phyloP scores from a whole-genome alignment of 2,888 invertebrate species.

The Chrysomela aeneicollis region DNA sequence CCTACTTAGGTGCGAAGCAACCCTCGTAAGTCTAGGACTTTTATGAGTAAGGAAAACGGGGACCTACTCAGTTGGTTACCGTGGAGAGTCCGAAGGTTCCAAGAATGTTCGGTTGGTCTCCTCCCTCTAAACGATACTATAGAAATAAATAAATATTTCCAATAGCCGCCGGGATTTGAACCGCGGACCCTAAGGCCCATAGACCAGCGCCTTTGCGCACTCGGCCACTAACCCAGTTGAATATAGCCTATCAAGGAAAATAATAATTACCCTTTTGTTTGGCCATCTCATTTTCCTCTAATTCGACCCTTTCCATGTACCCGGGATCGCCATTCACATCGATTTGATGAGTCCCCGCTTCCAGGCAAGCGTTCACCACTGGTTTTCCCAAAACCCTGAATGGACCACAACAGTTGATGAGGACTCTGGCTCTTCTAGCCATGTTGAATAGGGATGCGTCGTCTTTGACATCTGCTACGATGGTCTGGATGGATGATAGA shows the following conservation, averaged over 20 bases:
- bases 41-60: too few species aligned
- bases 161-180: too few species aligned
- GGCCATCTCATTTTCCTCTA: constrained; percentile 79
- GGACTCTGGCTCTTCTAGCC: constrained; percentile 78
- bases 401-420: constrained; percentile 95
- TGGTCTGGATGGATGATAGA: constrained; percentile 41
- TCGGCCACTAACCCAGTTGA: too few species aligned
- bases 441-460: constrained; percentile 78
- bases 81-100: too few species aligned
- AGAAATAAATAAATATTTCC: too few species aligned
- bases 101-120: too few species aligned
- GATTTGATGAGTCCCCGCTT: constrained; percentile 83
- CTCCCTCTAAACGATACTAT: too few species aligned
- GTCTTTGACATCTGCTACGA: constrained; percentile 78
- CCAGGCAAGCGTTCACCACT: constrained; percentile 85
- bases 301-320: constrained; percentile 65
- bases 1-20: too few species aligned
- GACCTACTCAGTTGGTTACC: too few species aligned
- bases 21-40: too few species aligned
- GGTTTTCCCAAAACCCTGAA: constrained; percentile 85
- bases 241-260: neutral
- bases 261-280: constrained; percentile 65
- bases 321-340: constrained; percentile 94
- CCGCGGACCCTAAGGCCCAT: too few species aligned
- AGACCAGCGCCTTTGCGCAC: too few species aligned